phyloP scores from a whole-genome alignment of 1,140 invertebrate genomes.

The Odontomachus brunneus region DNA sequence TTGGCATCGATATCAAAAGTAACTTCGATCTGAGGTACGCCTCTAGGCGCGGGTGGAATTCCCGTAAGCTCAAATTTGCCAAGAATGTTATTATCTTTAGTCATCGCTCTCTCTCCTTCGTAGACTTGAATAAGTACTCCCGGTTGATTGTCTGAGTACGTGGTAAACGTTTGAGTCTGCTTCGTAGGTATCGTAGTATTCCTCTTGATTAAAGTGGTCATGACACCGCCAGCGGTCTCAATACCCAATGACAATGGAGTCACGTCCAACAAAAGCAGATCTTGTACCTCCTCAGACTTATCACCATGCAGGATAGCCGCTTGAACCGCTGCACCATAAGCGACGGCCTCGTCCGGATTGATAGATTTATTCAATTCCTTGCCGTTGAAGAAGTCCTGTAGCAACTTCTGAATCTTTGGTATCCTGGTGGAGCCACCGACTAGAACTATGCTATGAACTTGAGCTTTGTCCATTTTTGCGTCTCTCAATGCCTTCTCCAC shows the following conservation, averaged over 20 bases:
- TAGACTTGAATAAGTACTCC: slow-evolving; percentile 91
- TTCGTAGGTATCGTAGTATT: slow-evolving; percentile 89
- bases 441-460: slow-evolving; percentile 87
- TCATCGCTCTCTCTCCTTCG: slow-evolving; percentile 93
- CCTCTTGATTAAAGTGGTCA: slow-evolving; percentile 89
- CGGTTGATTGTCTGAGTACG: slow-evolving; percentile 90
- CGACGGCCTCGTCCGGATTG: slow-evolving; percentile 92
- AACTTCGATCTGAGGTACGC: slow-evolving; percentile 91
- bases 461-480: slow-evolving; percentile 89
- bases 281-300: slow-evolving; percentile 87
- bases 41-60: slow-evolving; percentile 93
- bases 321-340: slow-evolving; percentile 91
- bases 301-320: slow-evolving; percentile 89
- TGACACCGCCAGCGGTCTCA: slow-evolving; percentile 89
- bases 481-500: slow-evolving; percentile 90
- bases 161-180: slow-evolving; percentile 89
- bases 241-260: slow-evolving; percentile 89
- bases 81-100: slow-evolving; percentile 92
- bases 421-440: slow-evolving; percentile 88
- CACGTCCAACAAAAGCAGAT: slow-evolving; percentile 91
- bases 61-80: slow-evolving; percentile 92
- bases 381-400: slow-evolving; percentile 89
- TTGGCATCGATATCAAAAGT: slow-evolving; percentile 90
- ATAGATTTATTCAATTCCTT: slow-evolving; percentile 90
- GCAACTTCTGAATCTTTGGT: slow-evolving; percentile 87